Evolutionary conservation across 2,888 invertebrate species (phyloP).

Genomic region (Hirudinaria manillensis): DNA sequence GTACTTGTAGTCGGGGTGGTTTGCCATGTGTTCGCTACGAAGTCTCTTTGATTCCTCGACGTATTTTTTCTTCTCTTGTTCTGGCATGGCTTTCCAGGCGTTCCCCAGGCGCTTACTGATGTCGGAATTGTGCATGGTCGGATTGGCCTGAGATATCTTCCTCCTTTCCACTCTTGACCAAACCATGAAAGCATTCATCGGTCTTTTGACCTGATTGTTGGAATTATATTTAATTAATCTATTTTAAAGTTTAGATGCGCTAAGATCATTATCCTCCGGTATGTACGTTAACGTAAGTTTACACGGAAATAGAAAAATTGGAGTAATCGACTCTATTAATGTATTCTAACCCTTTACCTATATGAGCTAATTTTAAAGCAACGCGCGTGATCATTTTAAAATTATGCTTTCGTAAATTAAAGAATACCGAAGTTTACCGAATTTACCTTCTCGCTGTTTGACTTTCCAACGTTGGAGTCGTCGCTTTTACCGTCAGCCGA

Average conservation of each 20-base stretch:
- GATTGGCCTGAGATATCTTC: slow-evolving; percentile 97
- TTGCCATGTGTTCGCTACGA: slow-evolving; percentile 97
- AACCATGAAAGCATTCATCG: slow-evolving; percentile 99
- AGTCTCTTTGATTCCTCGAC: slow-evolving; percentile 97
- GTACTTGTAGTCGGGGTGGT: slow-evolving; percentile 98
- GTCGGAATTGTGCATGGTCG: slow-evolving; percentile 98
- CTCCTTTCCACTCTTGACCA: slow-evolving; percentile 95
- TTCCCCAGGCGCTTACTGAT: slow-evolving; percentile 93
- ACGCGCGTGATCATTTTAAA: too few relatives aligned
- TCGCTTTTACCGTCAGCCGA: neutral
- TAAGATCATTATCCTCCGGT: too few relatives aligned
- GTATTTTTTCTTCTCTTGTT: slow-evolving; percentile 92
- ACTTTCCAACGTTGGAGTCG: neutral
- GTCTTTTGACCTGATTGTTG: slow-evolving; percentile 71
- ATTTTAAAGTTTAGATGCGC: neutral
- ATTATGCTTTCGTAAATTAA: too few relatives aligned
- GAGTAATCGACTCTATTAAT: neutral
- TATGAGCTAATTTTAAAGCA: too few relatives aligned
- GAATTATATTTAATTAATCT: neutral
- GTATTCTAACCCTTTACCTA: neutral
- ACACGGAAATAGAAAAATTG: neutral
- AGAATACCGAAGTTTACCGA: neutral
- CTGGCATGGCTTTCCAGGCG: slow-evolving; percentile 93
- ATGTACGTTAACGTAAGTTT: neutral
- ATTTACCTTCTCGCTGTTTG: slow-evolving; percentile 11